phyloP scores from a whole-genome alignment of 2,797 vertebrate species.

The Loriculus beryllinus region DNA sequence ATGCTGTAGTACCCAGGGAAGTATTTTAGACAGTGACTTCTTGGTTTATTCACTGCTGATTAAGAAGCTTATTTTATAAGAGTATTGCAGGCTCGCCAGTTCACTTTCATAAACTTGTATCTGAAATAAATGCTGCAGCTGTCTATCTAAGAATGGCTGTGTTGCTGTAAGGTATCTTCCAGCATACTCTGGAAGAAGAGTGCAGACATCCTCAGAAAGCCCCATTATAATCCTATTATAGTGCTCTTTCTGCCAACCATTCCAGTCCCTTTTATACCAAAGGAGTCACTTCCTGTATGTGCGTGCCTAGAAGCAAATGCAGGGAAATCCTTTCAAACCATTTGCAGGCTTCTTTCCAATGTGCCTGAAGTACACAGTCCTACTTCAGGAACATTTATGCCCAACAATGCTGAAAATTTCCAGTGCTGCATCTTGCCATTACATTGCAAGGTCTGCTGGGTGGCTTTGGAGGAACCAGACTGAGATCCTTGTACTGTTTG shows the following conservation, averaged over 20 bases:
- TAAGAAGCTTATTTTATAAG: not conserved
- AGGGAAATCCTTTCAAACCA: not conserved
- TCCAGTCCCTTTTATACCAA: not conserved
- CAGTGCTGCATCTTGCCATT: not conserved
- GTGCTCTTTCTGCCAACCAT: not conserved
- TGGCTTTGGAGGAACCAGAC: not conserved
- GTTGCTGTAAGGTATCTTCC: not conserved
- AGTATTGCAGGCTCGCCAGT: not conserved
- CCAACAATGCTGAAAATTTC: not conserved
- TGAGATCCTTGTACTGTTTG: not conserved
- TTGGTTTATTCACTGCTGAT: not conserved
- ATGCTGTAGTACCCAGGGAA: not conserved
- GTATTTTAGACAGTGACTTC: not conserved
- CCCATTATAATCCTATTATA: not conserved
- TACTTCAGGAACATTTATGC: not conserved
- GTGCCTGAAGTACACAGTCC: not conserved
- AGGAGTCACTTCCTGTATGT: not conserved
- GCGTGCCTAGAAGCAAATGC: not conserved
- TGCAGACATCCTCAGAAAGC: not conserved
- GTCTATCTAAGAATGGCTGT: not conserved
- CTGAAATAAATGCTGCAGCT: not conserved
- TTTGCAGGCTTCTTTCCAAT: not conserved
- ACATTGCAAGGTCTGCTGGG: not conserved
- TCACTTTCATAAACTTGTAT: not conserved
- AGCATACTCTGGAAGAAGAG: not conserved